Evolutionary conservation across 2,797 vertebrate genomes (phyloP).

Genomic region (Oreochromis mossambicus): DNA sequence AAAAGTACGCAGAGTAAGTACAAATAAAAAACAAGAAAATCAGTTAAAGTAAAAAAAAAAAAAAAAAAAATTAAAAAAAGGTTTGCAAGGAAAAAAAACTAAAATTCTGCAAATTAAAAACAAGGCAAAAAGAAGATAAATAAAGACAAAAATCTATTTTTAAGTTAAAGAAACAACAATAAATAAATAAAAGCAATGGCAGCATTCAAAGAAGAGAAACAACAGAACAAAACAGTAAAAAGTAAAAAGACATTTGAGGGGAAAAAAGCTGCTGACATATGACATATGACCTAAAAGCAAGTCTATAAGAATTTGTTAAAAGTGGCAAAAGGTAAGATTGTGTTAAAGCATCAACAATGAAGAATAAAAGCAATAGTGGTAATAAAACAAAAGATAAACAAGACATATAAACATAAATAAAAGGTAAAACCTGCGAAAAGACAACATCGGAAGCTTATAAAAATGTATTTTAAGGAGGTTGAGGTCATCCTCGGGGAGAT

Average conservation of each 20-base stretch:
- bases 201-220: neutral
- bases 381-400: neutral
- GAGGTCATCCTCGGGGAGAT: neutral
- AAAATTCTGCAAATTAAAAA: neutral
- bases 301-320: neutral
- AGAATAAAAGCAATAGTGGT: neutral
- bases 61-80: fast-evolving
- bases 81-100: neutral
- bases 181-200: neutral
- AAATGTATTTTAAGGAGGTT: neutral
- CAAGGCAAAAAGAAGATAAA: no score
- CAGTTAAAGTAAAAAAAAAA: neutral
- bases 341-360: neutral
- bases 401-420: neutral
- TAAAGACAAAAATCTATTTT: neutral
- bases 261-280: neutral
- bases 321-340: neutral
- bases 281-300: neutral
- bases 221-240: neutral
- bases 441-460: neutral
- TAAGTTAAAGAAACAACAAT: neutral
- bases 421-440: neutral
- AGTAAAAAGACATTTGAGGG: neutral
- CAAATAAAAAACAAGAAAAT: neutral
- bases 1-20: neutral